Conservation (phyloP, 92 coral and sea anemone genomes). For the Scolanthus callimorphus region DNA sequence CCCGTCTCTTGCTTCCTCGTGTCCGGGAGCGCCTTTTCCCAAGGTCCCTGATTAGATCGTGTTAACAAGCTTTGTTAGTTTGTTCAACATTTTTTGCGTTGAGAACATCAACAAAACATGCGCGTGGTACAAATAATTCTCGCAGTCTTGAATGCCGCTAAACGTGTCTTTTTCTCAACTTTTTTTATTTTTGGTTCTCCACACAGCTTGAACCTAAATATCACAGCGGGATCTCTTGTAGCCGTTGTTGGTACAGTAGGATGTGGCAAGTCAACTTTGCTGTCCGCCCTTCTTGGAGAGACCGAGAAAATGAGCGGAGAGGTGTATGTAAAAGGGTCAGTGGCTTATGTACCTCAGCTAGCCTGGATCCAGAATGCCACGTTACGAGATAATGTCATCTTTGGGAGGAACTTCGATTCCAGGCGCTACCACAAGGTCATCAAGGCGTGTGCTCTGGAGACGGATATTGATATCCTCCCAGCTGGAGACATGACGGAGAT, state of each 20-base stretch:
- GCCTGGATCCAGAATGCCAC: constrained; percentile 98
- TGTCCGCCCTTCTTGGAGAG: constrained; percentile 85
- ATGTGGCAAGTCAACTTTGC: constrained; percentile 86
- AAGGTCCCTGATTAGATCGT: no score
- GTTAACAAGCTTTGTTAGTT: no score
- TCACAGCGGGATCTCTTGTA: constrained; percentile 67
- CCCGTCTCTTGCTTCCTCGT: no score
- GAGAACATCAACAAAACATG: no score
- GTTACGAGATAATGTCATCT: constrained; percentile 77
- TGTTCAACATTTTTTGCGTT: no score
- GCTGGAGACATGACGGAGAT: constrained; percentile 96
- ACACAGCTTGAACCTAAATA: constrained; percentile 64
- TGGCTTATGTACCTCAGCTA: constrained; percentile 91
- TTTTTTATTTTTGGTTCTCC: no score
- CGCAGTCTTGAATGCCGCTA: no score
- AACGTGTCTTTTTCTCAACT: no score
- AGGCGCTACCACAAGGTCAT: constrained; percentile 63
- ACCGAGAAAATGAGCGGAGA: constrained; percentile 77
- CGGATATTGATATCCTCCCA: constrained; percentile 88
- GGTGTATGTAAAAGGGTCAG: constrained; percentile 73
- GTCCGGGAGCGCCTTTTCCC: no score
- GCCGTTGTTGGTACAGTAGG: constrained; percentile 96
- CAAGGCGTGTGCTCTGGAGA: constrained; percentile 66
- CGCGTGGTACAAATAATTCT: no score
- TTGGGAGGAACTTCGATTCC: constrained; percentile 64